Percentiles rank a stretch among this genome's conserved stretches.
phyloP scores from a whole-genome alignment of 2,113 vertebrate species.

The Macroglossus sobrinus region DNA sequence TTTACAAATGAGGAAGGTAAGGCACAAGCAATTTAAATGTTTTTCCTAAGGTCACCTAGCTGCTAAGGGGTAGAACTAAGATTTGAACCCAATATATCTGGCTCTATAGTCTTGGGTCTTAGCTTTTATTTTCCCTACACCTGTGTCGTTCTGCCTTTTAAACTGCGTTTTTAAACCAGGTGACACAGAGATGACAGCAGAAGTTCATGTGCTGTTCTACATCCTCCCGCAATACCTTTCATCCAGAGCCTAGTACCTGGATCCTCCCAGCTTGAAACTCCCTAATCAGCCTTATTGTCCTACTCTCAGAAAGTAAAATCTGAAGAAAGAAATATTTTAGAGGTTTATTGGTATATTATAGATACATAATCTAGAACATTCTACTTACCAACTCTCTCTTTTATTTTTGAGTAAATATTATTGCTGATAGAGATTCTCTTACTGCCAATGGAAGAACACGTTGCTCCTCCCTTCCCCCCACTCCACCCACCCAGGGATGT shows the following conservation, averaged over 20 bases:
- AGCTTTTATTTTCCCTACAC: neutral
- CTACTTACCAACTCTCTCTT: neutral
- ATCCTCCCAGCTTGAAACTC: neutral
- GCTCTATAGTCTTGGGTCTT: neutral
- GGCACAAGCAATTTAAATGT: neutral
- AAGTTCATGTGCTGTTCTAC: neutral
- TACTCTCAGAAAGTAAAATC: neutral
- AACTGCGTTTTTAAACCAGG: neutral
- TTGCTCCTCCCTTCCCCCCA: neutral
- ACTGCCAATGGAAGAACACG: neutral
- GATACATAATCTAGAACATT: neutral
- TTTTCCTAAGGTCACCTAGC: neutral
- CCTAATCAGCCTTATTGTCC: neutral
- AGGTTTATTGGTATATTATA: neutral
- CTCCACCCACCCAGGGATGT: neutral
- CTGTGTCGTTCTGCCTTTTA: neutral
- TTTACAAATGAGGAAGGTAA: neutral
- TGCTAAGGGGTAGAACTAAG: neutral
- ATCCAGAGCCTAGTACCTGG: neutral
- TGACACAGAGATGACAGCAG: neutral
- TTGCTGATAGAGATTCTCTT: neutral
- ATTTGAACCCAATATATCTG: neutral
- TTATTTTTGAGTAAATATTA: neutral
- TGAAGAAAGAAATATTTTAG: constrained; percentile 14
- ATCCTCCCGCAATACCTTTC: neutral